Percentiles rank a stretch among this genome's conserved stretches.
These are phyloP conservation scores for Callinectes sapidus DNA, from an alignment of 2,888 invertebrate species.

Conservation along the genomic window DNA sequence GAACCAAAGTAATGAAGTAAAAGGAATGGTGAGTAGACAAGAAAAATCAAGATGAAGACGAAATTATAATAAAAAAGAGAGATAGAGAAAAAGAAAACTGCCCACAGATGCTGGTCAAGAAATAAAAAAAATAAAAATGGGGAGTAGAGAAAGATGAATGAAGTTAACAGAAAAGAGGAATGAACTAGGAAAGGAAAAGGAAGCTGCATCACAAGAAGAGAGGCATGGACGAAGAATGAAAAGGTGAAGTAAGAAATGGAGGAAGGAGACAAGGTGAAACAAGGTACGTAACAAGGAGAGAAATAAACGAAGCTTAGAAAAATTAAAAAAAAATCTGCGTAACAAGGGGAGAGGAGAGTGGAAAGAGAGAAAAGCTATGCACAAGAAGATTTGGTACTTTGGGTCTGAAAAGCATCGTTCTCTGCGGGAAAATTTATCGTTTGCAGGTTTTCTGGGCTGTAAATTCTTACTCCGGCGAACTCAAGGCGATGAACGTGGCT, in stretches of 20 bases:
- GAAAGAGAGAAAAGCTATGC: background rate
- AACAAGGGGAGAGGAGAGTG: background rate
- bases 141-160: too few species aligned
- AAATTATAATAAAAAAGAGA: too few species aligned
- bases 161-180: background rate
- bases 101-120: too few species aligned
- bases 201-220: too few species aligned
- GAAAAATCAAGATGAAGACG: too few species aligned
- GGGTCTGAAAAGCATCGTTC: background rate
- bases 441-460: conserved; percentile 4
- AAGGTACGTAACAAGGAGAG: background rate
- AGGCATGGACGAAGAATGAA: background rate
- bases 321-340: background rate
- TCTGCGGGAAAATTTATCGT: background rate
- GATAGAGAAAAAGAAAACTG: too few species aligned
- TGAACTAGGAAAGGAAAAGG: background rate
- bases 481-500: background rate
- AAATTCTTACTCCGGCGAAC: background rate
- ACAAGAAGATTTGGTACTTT: background rate
- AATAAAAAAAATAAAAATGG: too few species aligned
- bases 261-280: background rate
- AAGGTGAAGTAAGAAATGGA: background rate
- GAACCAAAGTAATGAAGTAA: too few species aligned
- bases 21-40: too few species aligned
- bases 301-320: background rate